Percentiles rank a stretch among this genome's conserved stretches.
phyloP scores from a whole-genome alignment of 2,888 invertebrate species.

The Ormia ochracea region DNA sequence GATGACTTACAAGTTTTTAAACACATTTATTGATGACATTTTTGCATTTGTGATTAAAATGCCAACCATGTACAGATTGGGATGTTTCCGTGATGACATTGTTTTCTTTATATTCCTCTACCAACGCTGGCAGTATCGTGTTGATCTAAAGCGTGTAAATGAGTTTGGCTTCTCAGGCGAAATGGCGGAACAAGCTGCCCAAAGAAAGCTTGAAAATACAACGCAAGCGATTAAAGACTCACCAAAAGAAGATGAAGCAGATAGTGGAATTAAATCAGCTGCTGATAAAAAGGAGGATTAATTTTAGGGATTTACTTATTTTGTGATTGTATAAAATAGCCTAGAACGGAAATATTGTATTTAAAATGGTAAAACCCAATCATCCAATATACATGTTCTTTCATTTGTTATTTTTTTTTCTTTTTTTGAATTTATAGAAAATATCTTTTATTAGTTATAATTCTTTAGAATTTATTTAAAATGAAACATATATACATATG shows the following conservation, averaged over 20 bases:
- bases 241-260: slow-evolving; percentile 37
- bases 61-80: slow-evolving; percentile 98
- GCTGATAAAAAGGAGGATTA: slow-evolving; percentile 76
- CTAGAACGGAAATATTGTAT: slow-evolving; percentile 53
- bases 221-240: slow-evolving; percentile 58
- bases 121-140: slow-evolving; percentile 99
- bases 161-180: slow-evolving; percentile 99
- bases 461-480: background rate
- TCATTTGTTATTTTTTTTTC: slow-evolving; percentile 18
- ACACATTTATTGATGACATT: slow-evolving; percentile 99
- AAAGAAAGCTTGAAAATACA: slow-evolving; percentile 62
- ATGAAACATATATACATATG: too few relatives aligned
- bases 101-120: slow-evolving; percentile 99
- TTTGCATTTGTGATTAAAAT: slow-evolving; percentile 99
- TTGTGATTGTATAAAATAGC: slow-evolving; percentile 42
- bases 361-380: background rate
- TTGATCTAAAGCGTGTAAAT: slow-evolving; percentile 95
- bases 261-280: slow-evolving; percentile 68
- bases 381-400: slow-evolving; percentile 2
- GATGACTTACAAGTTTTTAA: slow-evolving; percentile 99
- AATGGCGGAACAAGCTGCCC: slow-evolving; percentile 79
- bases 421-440: slow-evolving; percentile 6
- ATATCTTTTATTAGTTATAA: background rate
- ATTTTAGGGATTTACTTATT: slow-evolving; percentile 32
- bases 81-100: slow-evolving; percentile 99